phyloP scores from a whole-genome alignment of 1,140 invertebrate species.

The Pogonomyrmex californicus region DNA sequence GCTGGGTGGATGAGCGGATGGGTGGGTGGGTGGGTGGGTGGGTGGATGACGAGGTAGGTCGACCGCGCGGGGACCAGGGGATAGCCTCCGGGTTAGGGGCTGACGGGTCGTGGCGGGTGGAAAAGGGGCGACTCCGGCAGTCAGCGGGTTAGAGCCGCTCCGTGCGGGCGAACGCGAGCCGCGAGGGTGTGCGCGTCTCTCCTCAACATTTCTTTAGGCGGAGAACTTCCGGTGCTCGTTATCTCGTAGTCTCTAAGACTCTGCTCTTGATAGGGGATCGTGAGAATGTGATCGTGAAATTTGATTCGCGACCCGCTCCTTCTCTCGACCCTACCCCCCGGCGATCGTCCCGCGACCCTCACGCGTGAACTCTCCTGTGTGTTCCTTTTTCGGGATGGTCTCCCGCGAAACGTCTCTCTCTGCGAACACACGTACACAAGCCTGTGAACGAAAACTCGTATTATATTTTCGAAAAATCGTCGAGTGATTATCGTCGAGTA shows the following conservation, averaged over 20 bases:
- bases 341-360: background rate
- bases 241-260: background rate
- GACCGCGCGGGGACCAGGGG: constrained; percentile 71
- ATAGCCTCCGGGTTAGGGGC: constrained; percentile 78
- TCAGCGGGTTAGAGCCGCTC: constrained; percentile 83
- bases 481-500: background rate
- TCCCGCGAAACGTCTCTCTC: background rate
- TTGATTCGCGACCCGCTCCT: background rate
- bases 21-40: constrained; percentile 54
- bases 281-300: background rate
- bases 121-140: constrained; percentile 83
- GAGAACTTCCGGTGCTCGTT: background rate
- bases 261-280: background rate
- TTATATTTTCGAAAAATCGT: background rate
- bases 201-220: background rate
- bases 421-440: background rate
- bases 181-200: constrained; percentile 43
- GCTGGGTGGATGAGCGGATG: constrained; percentile 52
- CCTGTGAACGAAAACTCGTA: background rate
- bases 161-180: constrained; percentile 74
- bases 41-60: constrained; percentile 65
- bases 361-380: background rate
- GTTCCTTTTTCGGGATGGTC: no score
- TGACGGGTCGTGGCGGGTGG: constrained; percentile 80
- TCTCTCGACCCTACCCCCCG: background rate